These are phyloP conservation scores for Acrocyrtus sp. DNA, from an alignment of 2,888 invertebrate genomes.

Conservation along the genomic window DNA sequence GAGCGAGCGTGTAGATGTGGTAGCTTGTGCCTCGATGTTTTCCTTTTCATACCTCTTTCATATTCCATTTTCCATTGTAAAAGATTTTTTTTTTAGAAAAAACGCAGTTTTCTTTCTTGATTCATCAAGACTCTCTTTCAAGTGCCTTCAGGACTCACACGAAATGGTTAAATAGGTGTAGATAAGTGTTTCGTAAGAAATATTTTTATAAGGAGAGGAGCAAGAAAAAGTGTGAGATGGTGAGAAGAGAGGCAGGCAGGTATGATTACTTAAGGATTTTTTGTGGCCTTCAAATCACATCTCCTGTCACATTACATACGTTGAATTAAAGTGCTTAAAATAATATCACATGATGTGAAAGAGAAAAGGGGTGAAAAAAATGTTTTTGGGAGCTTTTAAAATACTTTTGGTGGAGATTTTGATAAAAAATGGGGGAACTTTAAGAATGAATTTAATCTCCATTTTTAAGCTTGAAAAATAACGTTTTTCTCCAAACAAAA, in stretches of 20 bases:
- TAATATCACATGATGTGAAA: neutral
- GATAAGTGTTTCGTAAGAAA: neutral
- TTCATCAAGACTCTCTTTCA: constrained; percentile 21
- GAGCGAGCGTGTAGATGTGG: neutral
- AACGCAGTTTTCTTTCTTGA: constrained; percentile 4
- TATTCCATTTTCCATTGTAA: neutral
- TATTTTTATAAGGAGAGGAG: constrained; percentile 15
- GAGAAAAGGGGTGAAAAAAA: neutral
- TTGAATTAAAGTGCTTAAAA: neutral
- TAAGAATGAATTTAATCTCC: neutral
- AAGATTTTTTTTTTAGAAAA: constrained; percentile 8
- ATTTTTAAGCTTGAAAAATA: too few species aligned
- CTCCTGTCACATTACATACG: too few species aligned
- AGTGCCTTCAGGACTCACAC: constrained; percentile 22
- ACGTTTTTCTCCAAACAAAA: too few species aligned
- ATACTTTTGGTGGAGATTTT: neutral
- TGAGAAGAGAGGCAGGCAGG: neutral
- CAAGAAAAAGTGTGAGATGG: neutral
- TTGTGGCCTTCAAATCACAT: constrained; percentile 6
- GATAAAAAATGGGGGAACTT: constrained; percentile 1
- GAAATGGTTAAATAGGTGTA: constrained; percentile 7
- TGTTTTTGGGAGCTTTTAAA: neutral
- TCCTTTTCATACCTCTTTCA: constrained; percentile 5
- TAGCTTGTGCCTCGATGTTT: neutral
- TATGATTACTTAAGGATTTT: constrained; percentile 14